Evolutionary conservation across 2,888 invertebrate species (phyloP).

Genomic region (Clostera curtula): DNA sequence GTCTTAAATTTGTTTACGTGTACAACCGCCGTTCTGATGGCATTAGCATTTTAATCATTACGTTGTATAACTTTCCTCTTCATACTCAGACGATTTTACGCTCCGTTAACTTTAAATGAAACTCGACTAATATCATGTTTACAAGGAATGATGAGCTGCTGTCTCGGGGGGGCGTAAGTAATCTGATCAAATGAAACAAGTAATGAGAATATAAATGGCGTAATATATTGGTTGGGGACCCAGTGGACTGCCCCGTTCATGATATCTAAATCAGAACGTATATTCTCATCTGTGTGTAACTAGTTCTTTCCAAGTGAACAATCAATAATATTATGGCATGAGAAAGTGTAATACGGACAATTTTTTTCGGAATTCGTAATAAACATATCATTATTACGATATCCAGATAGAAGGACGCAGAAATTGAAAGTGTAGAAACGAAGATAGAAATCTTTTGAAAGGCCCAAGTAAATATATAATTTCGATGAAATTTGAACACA

Average conservation of each 20-base stretch:
- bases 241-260: conserved; percentile 29
- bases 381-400: too few species aligned
- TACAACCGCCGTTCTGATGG: too few species aligned
- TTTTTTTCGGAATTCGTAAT: too few species aligned
- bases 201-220: conserved; percentile 68
- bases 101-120: conserved; percentile 43
- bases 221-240: conserved; percentile 65
- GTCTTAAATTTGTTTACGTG: too few species aligned
- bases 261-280: conserved; percentile 2
- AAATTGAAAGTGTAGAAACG: too few species aligned
- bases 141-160: conserved; percentile 52
- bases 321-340: not conserved
- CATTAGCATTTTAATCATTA: not conserved
- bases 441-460: too few species aligned
- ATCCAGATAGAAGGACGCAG: too few species aligned
- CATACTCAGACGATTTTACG: conserved; percentile 31
- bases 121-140: conserved; percentile 42
- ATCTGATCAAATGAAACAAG: conserved; percentile 65
- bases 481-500: too few species aligned
- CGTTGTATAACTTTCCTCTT: conserved; percentile 12
- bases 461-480: too few species aligned
- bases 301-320: not conserved
- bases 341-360: too few species aligned
- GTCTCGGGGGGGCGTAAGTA: conserved; percentile 53
- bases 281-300: not conserved